phyloP scores from a whole-genome alignment of 2,888 invertebrate genomes.

The Campoplex nolae region DNA sequence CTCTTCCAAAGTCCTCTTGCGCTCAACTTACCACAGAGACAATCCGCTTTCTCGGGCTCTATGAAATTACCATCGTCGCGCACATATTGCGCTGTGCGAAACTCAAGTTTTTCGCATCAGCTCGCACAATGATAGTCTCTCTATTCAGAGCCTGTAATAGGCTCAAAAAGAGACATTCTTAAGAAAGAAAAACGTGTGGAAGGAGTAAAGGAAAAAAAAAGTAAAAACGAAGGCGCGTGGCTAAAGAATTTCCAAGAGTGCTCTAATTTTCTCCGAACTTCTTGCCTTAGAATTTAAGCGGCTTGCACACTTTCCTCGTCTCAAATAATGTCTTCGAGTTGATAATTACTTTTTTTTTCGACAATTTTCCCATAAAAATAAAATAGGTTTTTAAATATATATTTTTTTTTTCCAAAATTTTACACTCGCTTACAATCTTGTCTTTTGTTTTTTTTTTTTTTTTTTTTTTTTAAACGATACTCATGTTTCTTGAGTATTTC shows the following conservation, averaged over 20 bases:
- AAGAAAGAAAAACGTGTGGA: background rate
- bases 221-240: background rate
- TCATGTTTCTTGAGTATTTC: background rate
- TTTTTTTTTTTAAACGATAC: background rate
- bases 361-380: background rate
- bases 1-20: background rate
- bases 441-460: background rate
- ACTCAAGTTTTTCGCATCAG: background rate
- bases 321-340: background rate
- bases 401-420: background rate
- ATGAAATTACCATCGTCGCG: background rate
- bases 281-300: conserved; percentile 29
- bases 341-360: background rate
- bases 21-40: background rate
- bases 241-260: conserved; percentile 6
- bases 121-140: conserved; percentile 20
- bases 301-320: background rate
- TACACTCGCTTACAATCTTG: background rate
- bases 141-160: background rate
- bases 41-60: conserved; percentile 17
- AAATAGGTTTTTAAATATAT: background rate
- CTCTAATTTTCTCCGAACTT: background rate
- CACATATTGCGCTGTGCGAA: conserved; percentile 1
- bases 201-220: background rate
- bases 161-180: background rate